Base-by-base conservation (phyloP, 2,113 vertebrate species). In the rabbit (Oryctolagus cuniculus) region DNA sequence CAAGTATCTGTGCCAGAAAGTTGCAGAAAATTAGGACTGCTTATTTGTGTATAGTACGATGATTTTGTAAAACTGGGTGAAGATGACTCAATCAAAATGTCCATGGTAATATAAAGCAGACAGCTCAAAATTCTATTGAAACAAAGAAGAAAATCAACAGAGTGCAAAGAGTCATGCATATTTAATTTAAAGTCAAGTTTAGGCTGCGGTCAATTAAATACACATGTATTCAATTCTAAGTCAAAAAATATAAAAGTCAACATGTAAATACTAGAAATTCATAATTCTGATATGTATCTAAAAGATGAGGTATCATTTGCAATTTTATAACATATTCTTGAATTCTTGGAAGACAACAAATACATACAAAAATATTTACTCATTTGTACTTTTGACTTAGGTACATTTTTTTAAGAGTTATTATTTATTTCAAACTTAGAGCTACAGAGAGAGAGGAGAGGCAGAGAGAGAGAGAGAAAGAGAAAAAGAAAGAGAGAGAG, bases 241-340 rank as follows among this genome's bases (percentile, higher is more conserved):
- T 53, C 67, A 91, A 92, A 77, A 86, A 66, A 83, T 31, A 63
- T 87, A 44, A 93, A 93, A 67, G 36, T 3, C 44, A 34, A 12
- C 58, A 27, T 64, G 19, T 5, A 92, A 82, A 58, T 27, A 77
- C 31, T 11, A 2, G 21, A 73, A 53, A 72, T 58, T 49, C 55
- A 78, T 67, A 90, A 73, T 72, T 55, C 92, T 44, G 29, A 70
- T 55, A 5, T 78, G 6, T 87, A 55, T 29, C 55, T 77, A 74
- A 81, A 84, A 84, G 11, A 34, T 25, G 22, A 80, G 10, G 24
- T 19, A 58, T 38, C 70, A 83, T 66, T 66, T 73, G 34, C 29
- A 96, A 92, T 49, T 85, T 70, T 93, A 70, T 72, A 58, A 51
- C 61, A 58, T n/a, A 29, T 81, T 91, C 44, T 58, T 88, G 22